Percentiles rank a stretch among this genome's conserved stretches.
Evolutionary conservation across 2,888 invertebrate species (phyloP).

Genomic region (Calameuta filiformis): DNA sequence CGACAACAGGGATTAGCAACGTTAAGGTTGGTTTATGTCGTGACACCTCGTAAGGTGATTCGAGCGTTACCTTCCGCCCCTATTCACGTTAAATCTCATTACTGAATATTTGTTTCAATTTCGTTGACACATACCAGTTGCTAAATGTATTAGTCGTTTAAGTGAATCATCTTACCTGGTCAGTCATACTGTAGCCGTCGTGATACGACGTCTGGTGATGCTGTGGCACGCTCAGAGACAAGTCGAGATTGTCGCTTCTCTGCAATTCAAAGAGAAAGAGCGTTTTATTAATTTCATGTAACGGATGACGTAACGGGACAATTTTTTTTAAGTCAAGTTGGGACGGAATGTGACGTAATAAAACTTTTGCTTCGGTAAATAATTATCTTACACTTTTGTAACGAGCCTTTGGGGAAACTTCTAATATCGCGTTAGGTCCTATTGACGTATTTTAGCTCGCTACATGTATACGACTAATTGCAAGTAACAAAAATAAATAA

Average conservation of each 20-base stretch:
- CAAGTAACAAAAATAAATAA: neutral
- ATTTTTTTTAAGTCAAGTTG: neutral
- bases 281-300: neutral
- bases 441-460: neutral
- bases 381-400: too few species aligned
- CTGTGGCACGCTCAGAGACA: constrained; percentile 78
- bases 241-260: constrained; percentile 81
- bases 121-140: neutral
- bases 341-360: neutral
- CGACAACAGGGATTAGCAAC: neutral
- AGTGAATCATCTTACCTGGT: constrained; percentile 71
- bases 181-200: constrained; percentile 81
- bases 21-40: neutral
- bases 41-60: neutral
- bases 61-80: neutral
- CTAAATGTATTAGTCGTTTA: neutral
- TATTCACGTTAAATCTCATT: neutral
- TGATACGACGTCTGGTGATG: constrained; percentile 66
- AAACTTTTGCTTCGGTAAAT: neutral
- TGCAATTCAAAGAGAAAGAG: constrained; percentile 69
- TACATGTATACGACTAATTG: too few species aligned
- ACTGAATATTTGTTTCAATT: neutral
- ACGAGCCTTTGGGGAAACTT: neutral
- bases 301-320: neutral
- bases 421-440: neutral